Base-by-base conservation (phyloP, 2,113 vertebrate genomes). In the Carollia perspicillata region DNA sequence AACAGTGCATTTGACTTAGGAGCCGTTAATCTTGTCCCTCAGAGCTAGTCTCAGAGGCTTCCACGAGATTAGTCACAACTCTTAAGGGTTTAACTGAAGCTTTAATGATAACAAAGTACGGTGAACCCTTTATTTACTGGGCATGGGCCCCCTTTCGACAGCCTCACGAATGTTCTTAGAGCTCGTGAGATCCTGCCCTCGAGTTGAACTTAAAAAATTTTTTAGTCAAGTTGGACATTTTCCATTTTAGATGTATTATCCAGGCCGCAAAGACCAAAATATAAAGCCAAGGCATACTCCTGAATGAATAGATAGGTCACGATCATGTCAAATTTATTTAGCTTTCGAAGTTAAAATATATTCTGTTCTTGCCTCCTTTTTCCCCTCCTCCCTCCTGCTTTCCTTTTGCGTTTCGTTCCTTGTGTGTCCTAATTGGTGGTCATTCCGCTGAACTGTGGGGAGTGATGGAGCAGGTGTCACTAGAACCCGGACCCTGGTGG, bases 141-240 rank as follows among this genome's bases (percentile, higher is more conserved):
- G 42, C 86, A 30, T 10, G 26, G 28, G 60, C 33, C 90, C 83
- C 28, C 83, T 89, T 63, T 96, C 71, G 92, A 8, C 79, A 47
- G 44, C 42, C 16, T 65, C 60, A 37, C n/a, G 33, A 58, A 13
- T 81, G 33, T 88, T 90, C 71, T 88, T 71, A 63, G 93, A 49
- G 47, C 72, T 69, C 49, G 0, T 33, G 33, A 90, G 65, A 42
- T 66, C 77, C 68, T 97, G 86, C 85, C 69, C 72, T 86, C 65
- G 84, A 95, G 69, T 72, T 95, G 96, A 95, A 94, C 93, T 94
- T 95, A 44, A 74, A 74, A 74, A 74, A 55, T 93, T 83, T 71
- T 85, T 69, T 53, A 18, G 90, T 75, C 68, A 96, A 53, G n/a
- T 94, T 95, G 26, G 69, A 68, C 33, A 33, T 91, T 93, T 92